Conservation (phyloP, 2,113 vertebrate genomes). For the Pontoporia blainvillei region DNA sequence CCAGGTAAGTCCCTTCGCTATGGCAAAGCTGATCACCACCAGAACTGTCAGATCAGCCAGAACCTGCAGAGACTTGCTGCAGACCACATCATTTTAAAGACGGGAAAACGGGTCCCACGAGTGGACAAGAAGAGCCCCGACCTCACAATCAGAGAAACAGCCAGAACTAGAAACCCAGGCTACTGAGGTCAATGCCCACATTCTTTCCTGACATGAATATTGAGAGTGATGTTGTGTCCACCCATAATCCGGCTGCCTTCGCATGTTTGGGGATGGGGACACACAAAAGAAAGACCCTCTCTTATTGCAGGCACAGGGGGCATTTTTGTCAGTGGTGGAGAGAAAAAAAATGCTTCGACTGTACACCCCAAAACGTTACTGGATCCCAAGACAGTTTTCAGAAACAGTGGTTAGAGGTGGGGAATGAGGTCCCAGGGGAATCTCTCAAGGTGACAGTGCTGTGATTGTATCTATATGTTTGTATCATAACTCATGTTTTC, state of each 20-base stretch:
- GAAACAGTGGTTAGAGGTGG: background rate
- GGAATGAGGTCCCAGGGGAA: no score
- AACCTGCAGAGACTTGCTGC: background rate
- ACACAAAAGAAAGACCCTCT: background rate
- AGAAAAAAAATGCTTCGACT: background rate
- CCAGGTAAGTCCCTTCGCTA: constrained; percentile 40
- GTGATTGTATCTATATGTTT: background rate
- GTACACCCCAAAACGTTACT: background rate
- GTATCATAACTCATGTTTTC: background rate
- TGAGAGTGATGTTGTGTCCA: background rate
- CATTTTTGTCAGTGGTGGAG: background rate
- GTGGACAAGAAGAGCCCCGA: background rate
- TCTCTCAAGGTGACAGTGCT: background rate
- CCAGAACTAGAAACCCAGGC: background rate
- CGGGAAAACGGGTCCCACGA: background rate
- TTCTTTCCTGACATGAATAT: background rate
- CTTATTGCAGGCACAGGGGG: background rate
- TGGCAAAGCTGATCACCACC: background rate
- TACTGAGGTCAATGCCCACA: rapidly evolving
- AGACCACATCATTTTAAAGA: background rate
- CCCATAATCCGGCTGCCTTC: background rate
- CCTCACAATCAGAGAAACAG: background rate
- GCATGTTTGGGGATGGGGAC: background rate
- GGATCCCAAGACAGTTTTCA: background rate
- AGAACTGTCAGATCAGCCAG: background rate